Evolutionary conservation across 2,888 invertebrate species (phyloP), one percentile per base, ranked within the genome.

Genomic region (Cyaniris semiargus): DNA sequence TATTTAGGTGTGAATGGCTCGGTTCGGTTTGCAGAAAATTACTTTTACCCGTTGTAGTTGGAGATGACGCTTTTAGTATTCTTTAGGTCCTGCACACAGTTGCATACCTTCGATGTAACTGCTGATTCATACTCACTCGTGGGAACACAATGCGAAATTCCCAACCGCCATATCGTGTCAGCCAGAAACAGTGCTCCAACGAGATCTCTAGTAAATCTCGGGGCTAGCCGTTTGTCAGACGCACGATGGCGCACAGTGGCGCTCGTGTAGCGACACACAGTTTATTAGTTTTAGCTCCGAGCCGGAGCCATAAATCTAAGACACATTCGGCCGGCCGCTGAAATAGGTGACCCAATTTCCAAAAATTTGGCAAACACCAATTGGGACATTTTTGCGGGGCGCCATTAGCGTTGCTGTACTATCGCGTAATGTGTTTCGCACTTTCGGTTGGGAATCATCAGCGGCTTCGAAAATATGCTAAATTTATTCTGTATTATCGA

Each of bases 321-420:
- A 48, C 23, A 53, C 72, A n/a, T n/a, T 72, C 77, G 60, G 72
- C 60, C 44, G 72, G 21, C 23, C 58, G 71, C 38, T 77, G 71
- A 80, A 78, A 79, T 80, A 77, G 81, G 78, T 81, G 80, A 81
- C 81, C 81, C 76, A 80, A 71, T 81, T 81, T 70, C 58, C 76
- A 74, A 81, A 81, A 81, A 81, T 81, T 81, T 82, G 81, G 81
- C 81, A 80, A 77, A 76, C 76, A 76, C 76, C 80, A 79, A 78
- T 81, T 81, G 71, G 79, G 70, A 56, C 77, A 75, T 78, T 58
- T 81, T 80, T 82, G 80, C 80, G 81, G 78, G 80, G 77, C 78
- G 76, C 70, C 21, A 23, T 18, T 66, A 66, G 6, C 15, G 66
- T 66, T 66, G 27, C 31, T 15, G 27, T 15, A 23, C 27, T 66